Conservation (phyloP, 2,113 vertebrate species). For the Pelodiscus sinensis region DNA sequence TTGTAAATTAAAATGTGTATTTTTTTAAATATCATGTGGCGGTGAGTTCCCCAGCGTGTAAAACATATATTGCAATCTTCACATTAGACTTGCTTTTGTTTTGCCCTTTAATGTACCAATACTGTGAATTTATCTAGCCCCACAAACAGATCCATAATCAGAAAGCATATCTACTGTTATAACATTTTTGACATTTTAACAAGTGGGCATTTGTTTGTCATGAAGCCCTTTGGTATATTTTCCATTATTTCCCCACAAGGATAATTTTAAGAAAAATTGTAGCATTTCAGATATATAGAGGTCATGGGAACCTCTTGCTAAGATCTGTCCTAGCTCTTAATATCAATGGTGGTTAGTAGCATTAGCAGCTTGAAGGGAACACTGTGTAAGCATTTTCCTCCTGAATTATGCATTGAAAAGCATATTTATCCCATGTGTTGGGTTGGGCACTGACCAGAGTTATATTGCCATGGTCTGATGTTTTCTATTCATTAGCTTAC, state of each 20-base stretch:
- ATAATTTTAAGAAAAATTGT: slow-evolving; percentile 53
- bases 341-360: slow-evolving; percentile 41
- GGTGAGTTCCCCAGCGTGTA: neutral
- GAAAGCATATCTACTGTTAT: neutral
- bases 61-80: neutral
- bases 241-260: neutral
- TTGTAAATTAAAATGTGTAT: neutral
- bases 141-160: neutral
- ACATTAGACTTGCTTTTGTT: neutral
- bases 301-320: slow-evolving; percentile 70
- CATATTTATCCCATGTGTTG: slow-evolving; percentile 54
- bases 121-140: neutral
- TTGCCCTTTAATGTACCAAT: fast-evolving
- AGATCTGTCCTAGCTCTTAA: slow-evolving; percentile 49
- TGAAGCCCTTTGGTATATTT: slow-evolving; percentile 15
- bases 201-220: neutral
- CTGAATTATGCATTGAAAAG: slow-evolving; percentile 50
- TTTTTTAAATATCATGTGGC: neutral
- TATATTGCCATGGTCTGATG: slow-evolving; percentile 60
- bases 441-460: slow-evolving; percentile 47
- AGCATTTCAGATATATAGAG: slow-evolving; percentile 32
- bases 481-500: slow-evolving; percentile 59
- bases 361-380: slow-evolving; percentile 60
- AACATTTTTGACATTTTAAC: slow-evolving; percentile 20
- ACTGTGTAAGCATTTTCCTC: slow-evolving; percentile 50